phyloP scores from a whole-genome alignment of 1,140 invertebrate species.

The Sycobia sp. region DNA sequence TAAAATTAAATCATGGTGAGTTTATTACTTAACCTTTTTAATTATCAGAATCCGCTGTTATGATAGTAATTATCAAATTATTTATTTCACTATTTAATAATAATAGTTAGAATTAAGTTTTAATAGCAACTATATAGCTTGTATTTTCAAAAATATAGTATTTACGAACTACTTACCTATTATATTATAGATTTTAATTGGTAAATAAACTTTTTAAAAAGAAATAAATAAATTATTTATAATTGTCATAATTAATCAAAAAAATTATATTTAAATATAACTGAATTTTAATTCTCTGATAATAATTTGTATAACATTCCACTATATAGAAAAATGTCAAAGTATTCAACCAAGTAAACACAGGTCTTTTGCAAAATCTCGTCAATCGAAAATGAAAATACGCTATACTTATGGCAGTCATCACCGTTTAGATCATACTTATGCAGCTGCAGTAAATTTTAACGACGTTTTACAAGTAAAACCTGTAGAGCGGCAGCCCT shows the following conservation, averaged over 20 bases:
- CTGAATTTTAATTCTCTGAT: background rate
- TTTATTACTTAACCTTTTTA: slow-evolving; percentile 25
- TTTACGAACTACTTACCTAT: background rate
- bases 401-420: slow-evolving; percentile 20
- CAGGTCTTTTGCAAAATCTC: background rate
- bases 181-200: background rate
- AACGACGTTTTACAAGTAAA: slow-evolving; percentile 3
- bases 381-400: slow-evolving; percentile 3
- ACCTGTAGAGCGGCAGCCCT: background rate
- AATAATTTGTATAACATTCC: background rate
- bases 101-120: background rate
- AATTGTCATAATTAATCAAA: background rate
- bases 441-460: slow-evolving; percentile 21
- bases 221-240: background rate
- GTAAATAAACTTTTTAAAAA: background rate
- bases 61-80: background rate
- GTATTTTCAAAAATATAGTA: background rate
- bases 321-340: slow-evolving; percentile 18
- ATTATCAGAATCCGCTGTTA: slow-evolving; percentile 1
- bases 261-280: background rate
- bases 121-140: background rate
- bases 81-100: background rate
- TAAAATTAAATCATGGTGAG: slow-evolving; percentile 20
- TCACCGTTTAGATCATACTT: slow-evolving; percentile 30
- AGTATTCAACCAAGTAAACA: background rate